Conservation (phyloP, 1,140 invertebrate genomes). For the Piezodorus guildinii region DNA sequence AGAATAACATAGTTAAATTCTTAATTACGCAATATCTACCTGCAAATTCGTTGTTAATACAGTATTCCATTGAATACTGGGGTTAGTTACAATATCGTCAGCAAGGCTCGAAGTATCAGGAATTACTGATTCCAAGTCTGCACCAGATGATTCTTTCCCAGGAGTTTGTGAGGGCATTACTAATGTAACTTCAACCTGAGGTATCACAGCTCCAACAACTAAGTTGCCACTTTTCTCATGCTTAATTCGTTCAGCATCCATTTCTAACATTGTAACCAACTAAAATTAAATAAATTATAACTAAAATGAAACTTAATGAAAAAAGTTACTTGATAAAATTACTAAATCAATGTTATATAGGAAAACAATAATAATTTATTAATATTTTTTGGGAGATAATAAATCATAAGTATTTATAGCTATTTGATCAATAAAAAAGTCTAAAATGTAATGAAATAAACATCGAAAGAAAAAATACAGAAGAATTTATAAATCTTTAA, state of each 20-base stretch:
- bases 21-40: slow-evolving; percentile 11
- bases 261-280: slow-evolving; percentile 61
- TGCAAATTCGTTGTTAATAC: slow-evolving; percentile 27
- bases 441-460: too few species aligned
- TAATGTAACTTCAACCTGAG: slow-evolving; percentile 75
- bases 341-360: background rate
- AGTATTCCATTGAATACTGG: slow-evolving; percentile 29
- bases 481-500: too few species aligned
- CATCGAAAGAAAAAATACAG: too few species aligned
- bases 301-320: background rate
- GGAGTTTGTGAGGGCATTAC: slow-evolving; percentile 70
- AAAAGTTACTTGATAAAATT: background rate
- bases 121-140: slow-evolving; percentile 66
- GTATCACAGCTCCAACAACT: slow-evolving; percentile 61
- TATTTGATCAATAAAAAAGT: too few species aligned
- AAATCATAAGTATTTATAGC: too few species aligned
- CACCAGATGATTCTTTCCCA: slow-evolving; percentile 66
- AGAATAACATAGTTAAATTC: too few species aligned
- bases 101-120: slow-evolving; percentile 68
- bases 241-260: slow-evolving; percentile 51
- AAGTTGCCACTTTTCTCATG: slow-evolving; percentile 39
- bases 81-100: slow-evolving; percentile 43
- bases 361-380: background rate
- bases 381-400: too few species aligned
- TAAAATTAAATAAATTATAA: slow-evolving; percentile 21